A percentile compares a stretch with the other conserved stretches of the same genome.
These are phyloP conservation scores for Calameuta filiformis DNA, from an alignment of 2,888 invertebrate genomes.

Conservation along the genomic window DNA sequence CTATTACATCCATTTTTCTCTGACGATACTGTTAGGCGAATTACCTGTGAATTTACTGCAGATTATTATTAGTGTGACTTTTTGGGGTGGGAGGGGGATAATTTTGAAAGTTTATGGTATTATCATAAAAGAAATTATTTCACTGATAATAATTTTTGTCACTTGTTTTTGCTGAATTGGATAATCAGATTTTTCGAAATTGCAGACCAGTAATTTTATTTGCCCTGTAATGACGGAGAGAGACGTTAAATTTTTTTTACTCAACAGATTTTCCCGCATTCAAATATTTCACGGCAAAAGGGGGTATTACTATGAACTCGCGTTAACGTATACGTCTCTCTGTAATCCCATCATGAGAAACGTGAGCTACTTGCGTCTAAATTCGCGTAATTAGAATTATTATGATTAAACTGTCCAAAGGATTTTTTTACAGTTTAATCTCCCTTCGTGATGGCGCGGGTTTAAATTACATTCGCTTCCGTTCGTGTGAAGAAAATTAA, in stretches of 20 bases:
- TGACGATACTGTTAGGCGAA: neutral
- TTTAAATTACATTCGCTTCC: conserved; percentile 25
- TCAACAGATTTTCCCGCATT: neutral
- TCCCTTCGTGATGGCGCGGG: conserved; percentile 19
- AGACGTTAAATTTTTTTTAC: neutral
- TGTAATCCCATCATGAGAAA: neutral
- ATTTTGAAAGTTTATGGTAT: neutral
- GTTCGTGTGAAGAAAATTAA: conserved; percentile 18
- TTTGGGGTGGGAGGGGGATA: too few species aligned
- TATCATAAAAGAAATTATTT: neutral
- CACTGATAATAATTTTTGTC: neutral
- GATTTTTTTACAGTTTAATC: conserved; percentile 35
- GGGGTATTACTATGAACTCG: neutral
- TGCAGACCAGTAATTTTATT: neutral
- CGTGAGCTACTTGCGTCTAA: neutral
- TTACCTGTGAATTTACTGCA: too few species aligned
- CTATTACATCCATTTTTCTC: neutral
- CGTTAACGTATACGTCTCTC: neutral
- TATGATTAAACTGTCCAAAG: conserved; percentile 47
- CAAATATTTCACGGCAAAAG: neutral
- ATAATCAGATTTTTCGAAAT: neutral
- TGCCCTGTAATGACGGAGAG: neutral
- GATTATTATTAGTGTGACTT: too few species aligned
- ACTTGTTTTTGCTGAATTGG: too few species aligned
- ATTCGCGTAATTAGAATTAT: conserved; percentile 46